Conservation (phyloP, 2,113 vertebrate species). For the Eleginops maclovinus region DNA sequence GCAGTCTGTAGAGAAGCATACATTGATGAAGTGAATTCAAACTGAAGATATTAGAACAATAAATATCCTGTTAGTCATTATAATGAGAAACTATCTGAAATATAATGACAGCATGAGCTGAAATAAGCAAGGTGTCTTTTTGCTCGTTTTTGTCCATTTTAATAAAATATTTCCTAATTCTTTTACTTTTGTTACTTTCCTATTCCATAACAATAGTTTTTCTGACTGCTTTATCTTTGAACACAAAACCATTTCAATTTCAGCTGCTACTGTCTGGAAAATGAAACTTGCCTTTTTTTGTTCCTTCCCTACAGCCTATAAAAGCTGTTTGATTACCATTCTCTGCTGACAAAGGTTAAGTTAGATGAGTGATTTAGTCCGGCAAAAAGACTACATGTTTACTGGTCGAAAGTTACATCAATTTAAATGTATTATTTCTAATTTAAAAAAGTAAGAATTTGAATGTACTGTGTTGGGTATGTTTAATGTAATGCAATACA, state of each 20-base stretch:
- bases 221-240: neutral
- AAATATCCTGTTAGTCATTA: too few relatives aligned
- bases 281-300: conserved; percentile 8
- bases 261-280: neutral
- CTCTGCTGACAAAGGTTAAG: neutral
- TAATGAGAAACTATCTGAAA: too few relatives aligned
- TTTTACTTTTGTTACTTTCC: neutral
- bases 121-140: too few relatives aligned
- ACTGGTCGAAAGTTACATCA: neutral
- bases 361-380: neutral
- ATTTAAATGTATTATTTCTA: neutral
- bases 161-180: neutral
- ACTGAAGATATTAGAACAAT: too few relatives aligned
- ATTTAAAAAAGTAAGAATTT: too few relatives aligned
- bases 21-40: too few relatives aligned
- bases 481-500: neutral
- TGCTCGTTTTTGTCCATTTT: too few relatives aligned
- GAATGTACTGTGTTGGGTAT: neutral
- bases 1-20: too few relatives aligned
- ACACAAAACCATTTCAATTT: neutral
- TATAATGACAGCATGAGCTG: too few relatives aligned
- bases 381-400: neutral
- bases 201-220: neutral
- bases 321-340: fast-evolving
- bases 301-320: neutral